Base-by-base conservation (phyloP, 2,113 vertebrate genomes). In the Gymnorhina tibicen region DNA sequence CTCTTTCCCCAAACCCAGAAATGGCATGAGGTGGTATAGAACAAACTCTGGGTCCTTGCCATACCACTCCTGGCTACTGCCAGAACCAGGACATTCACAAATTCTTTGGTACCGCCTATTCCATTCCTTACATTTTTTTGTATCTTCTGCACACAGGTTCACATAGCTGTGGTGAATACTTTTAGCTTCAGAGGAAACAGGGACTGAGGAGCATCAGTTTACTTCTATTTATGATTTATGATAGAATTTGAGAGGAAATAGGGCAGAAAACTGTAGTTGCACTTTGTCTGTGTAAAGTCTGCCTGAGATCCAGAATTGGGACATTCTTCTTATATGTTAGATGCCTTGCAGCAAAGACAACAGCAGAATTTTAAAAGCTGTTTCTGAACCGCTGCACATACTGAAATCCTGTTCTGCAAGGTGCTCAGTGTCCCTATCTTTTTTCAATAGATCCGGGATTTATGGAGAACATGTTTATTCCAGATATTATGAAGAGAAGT, bases 211-310 rank as follows among this genome's bases (percentile, higher is more conserved):
- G 5, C 3, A 21, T 41, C 27, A 44, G 7, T 49, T 49, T 44
- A 50, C 55, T 39, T 11, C 32, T 77, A 67, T 77, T 92, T 94
- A 92, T 94, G 52, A 90, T 88, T 95, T 78, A 95, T 92, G 37
- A 89, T 37, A 74, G 76, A 93, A 87, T 82, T 92, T 94, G 75
- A 95, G 53, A 93, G 23, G 62, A 97, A 97, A 93, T 75, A 91
- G 47, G 77, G 59, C 39, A 92, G 56, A 96, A 97, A 95, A 86
- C 27, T 39, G 7, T 58, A 60, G 56, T 59, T 73, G 26, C 13
- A 44, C 32, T 90, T 72, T 53, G 30, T 22, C 28, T 83, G 20
- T 35, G 7, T 92, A 90, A 95, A 88, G 77, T 35, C 50, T 81
- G 5, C 32, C 64, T 59, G 32, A 81, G 47, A 80, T 42, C 68